Percentiles rank a stretch among this genome's conserved stretches.
phyloP scores from a whole-genome alignment of 2,113 vertebrate species.

The Albula glossodonta region DNA sequence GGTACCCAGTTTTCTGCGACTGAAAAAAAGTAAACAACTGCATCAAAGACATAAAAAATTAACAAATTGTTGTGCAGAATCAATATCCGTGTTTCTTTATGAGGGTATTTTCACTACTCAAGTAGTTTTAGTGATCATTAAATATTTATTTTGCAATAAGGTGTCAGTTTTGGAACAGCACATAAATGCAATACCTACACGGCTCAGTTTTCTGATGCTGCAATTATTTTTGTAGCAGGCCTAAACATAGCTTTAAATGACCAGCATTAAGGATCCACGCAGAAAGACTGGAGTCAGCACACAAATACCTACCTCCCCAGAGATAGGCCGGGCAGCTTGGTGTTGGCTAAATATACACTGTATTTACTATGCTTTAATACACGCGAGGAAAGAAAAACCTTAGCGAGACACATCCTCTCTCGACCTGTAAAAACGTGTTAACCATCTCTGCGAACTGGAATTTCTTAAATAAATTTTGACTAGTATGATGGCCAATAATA shows the following conservation, averaged over 20 bases:
- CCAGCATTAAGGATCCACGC: slow-evolving; percentile 5
- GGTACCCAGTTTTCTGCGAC: neutral
- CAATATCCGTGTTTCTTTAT: neutral
- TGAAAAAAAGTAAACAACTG: neutral
- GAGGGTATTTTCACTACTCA: too few species aligned
- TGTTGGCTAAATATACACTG: slow-evolving; percentile 10
- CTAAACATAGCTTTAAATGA: neutral
- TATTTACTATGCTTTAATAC: neutral
- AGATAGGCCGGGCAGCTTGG: neutral
- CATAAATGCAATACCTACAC: neutral
- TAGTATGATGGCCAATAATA: neutral
- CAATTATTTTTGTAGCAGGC: neutral
- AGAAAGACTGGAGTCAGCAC: neutral
- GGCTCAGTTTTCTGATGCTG: neutral
- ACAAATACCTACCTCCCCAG: slow-evolving; percentile 17
- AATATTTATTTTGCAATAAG: too few species aligned
- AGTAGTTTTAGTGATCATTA: too few species aligned
- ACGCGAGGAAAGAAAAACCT: neutral
- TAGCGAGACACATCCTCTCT: neutral
- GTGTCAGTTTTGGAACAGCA: neutral
- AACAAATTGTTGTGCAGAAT: neutral
- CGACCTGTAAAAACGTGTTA: neutral
- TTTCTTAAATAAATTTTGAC: neutral
- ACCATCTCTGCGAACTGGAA: neutral
- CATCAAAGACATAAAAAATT: neutral